Evolutionary conservation across 2,888 invertebrate genomes (phyloP).

Genomic region (Orthonevra nobilis): DNA sequence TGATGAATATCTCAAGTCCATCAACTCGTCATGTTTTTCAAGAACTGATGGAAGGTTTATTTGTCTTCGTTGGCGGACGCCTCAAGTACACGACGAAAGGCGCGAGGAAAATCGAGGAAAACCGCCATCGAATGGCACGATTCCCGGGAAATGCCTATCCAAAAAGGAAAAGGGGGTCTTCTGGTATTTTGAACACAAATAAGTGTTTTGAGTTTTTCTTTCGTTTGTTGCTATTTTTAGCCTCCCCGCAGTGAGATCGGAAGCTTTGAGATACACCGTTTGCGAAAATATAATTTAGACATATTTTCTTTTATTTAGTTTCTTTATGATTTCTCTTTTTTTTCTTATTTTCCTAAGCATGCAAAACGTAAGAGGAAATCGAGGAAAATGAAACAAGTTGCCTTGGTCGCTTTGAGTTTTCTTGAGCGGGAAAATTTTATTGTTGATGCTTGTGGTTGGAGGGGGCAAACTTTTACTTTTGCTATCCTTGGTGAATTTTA

Average conservation of each 20-base stretch:
- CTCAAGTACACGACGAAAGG: neutral
- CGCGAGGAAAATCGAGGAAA: neutral
- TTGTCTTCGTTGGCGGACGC: slow-evolving; percentile 25
- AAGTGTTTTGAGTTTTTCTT: slow-evolving; percentile 18
- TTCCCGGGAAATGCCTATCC: slow-evolving; percentile 2
- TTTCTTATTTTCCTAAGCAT: slow-evolving; percentile 13
- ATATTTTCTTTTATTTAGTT: neutral
- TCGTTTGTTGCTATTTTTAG: slow-evolving; percentile 26
- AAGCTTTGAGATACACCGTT: slow-evolving; percentile 17
- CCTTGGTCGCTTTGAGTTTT: too few species aligned
- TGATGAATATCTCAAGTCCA: slow-evolving; percentile 38
- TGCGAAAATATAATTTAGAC: slow-evolving; percentile 13
- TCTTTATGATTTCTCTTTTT: neutral
- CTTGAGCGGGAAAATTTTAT: too few species aligned
- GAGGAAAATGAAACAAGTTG: too few species aligned
- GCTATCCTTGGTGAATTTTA: too few species aligned
- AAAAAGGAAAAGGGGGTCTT: neutral
- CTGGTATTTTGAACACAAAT: slow-evolving; percentile 15
- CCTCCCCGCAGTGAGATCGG: slow-evolving; percentile 11
- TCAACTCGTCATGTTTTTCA: slow-evolving; percentile 50
- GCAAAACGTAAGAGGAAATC: too few species aligned
- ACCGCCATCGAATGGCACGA: slow-evolving; percentile 15
- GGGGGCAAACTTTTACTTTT: too few species aligned
- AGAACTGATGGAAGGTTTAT: slow-evolving; percentile 44
- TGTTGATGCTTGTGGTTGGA: too few species aligned